phyloP scores from a whole-genome alignment of 2,888 invertebrate species.

The Oxystoma pomonae region DNA sequence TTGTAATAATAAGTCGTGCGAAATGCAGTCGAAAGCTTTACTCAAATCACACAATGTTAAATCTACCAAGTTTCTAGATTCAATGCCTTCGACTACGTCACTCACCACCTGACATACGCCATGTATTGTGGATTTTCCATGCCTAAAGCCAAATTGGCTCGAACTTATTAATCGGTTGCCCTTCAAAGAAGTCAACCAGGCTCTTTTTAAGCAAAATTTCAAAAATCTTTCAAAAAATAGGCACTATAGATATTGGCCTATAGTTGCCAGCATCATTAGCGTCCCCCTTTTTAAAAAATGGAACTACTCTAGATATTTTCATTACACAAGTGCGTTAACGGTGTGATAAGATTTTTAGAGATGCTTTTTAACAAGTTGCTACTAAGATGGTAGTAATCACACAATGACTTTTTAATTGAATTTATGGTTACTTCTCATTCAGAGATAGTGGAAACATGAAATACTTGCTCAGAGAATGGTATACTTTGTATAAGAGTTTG shows the following conservation, averaged over 20 bases:
- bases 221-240: neutral
- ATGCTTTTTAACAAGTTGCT: no score
- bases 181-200: neutral
- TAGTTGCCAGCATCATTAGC: neutral
- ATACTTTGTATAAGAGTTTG: neutral
- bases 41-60: conserved; percentile 1
- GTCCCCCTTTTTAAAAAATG: neutral
- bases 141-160: neutral
- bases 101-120: neutral
- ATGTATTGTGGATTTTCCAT: neutral
- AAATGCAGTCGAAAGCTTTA: neutral
- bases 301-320: neutral
- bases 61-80: neutral
- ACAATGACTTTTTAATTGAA: no score
- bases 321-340: no score
- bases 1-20: neutral
- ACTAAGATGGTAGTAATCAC: no score
- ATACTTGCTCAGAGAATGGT: neutral
- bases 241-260: neutral
- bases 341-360: no score
- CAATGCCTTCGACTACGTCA: neutral
- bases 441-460: neutral
- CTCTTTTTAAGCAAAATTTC: conserved; percentile 4
- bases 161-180: neutral
- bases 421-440: no score